Base-by-base conservation (phyloP, 1,140 invertebrate genomes). In the Apis florea region DNA sequence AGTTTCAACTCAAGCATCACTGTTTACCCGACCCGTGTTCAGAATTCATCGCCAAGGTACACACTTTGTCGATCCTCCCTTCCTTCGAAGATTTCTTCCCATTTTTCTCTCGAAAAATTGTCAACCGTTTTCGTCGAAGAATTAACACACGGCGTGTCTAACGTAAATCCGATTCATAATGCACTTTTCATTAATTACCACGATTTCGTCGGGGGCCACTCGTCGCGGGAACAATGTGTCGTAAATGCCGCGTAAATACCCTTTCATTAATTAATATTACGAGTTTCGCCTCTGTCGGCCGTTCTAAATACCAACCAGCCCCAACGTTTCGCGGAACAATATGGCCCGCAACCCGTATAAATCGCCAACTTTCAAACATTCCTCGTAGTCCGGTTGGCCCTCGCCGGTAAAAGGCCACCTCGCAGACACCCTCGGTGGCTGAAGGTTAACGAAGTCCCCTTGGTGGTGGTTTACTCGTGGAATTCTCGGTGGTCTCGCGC, bases 401-500 rank as follows among this genome's bases (percentile, higher is more conserved):
- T 19, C 31, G 47, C 4, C 24, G n/a, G 54, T 13, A 19, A 51
- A 69, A 53, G 17, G 12, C 54, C 24, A 63, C 26, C n/a, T 15
- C 70, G 54, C 47, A 64, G 54, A 69, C 66, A 82, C 80, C 51
- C 49, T 59, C 26, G 21, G 19, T 9, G 40, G 10, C 17, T 47
- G 51, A 71, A 79, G 77, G 77, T 74, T 83, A 79, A 83, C 82
- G 58, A 67, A 80, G 77, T 80, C 82, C 59, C 69, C 67, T n/a
- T 10, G 56, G 2, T 21, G 59, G 64, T 17, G 56, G 82, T 83
- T 83, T 75, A 56, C 72, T 49, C 64, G 11, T 17, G 66, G 83
- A 84, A 82, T 84, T 82, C 76, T 88, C 83, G 83, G 75, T 81
- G 83, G 58, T 79, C 72, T 85, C 82, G 79, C 72, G 87, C 82